phyloP scores from a whole-genome alignment of 1,140 invertebrate species.

The Tetraneura akinire region DNA sequence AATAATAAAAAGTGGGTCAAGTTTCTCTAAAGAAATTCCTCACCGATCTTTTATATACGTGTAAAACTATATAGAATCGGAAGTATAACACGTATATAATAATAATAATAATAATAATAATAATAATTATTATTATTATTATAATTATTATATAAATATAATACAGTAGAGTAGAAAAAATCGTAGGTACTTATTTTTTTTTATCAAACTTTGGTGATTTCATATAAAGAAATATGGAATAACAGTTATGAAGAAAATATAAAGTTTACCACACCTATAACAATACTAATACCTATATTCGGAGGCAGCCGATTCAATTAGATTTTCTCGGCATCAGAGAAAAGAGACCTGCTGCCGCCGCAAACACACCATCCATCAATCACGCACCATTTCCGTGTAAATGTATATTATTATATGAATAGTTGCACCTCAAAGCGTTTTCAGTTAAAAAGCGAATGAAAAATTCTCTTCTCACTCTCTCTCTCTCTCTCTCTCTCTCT shows the following conservation, averaged over 20 bases:
- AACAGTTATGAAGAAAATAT: neutral
- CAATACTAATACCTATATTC: no score
- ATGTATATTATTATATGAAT: neutral
- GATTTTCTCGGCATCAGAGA: neutral
- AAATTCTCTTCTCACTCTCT: no score
- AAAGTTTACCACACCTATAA: neutral
- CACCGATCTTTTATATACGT: neutral
- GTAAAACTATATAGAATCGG: neutral
- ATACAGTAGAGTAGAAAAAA: neutral
- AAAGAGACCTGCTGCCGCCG: neutral
- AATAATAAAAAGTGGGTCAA: neutral
- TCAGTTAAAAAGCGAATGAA: no score
- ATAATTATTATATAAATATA: no score
- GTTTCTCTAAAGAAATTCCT: neutral
- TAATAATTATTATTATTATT: no score
- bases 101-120: no score
- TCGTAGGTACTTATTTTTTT: neutral
- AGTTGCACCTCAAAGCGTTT: conserved; percentile 7
- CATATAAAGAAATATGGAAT: neutral
- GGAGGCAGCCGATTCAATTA: conserved; percentile 24
- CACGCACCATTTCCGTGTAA: conserved; percentile 1
- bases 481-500: no score
- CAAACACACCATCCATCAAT: conserved; percentile 22
- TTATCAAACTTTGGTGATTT: neutral
- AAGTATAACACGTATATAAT: neutral